Percentiles rank a stretch among this genome's conserved stretches.
Evolutionary conservation across 37 sponge, comb jelly and placozoan species (phyloP).

Genomic region (Halichondria panicea): DNA sequence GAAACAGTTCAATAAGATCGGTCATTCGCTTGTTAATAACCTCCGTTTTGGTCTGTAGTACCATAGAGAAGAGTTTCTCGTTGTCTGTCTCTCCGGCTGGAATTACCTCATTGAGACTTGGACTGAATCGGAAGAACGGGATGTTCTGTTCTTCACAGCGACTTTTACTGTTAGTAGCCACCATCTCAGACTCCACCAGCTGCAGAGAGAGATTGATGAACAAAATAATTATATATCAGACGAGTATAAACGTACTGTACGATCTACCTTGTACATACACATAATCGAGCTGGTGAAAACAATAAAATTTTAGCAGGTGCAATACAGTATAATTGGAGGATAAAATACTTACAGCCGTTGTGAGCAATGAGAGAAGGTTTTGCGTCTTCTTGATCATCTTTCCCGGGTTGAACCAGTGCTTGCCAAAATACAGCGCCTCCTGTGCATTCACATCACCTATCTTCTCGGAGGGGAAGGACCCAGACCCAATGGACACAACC

Average conservation of each 20-base stretch:
- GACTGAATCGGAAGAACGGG: constrained; percentile 53
- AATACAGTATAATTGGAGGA: too few relatives aligned
- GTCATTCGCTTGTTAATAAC: constrained; percentile 7
- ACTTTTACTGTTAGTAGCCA: constrained; percentile 22
- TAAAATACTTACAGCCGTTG: constrained; percentile 52
- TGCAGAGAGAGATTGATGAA: constrained; percentile 3
- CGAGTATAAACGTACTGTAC: background rate
- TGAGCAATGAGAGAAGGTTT: constrained; percentile 39
- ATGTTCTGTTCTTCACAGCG: constrained; percentile 42
- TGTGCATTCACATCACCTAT: constrained; percentile 53
- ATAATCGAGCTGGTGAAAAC: too few relatives aligned
- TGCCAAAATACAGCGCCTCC: constrained; percentile 51
- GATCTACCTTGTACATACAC: too few relatives aligned
- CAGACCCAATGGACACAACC: constrained; percentile 48
- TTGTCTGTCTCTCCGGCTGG: constrained; percentile 47
- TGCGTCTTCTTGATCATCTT: constrained; percentile 18
- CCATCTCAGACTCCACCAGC: constrained; percentile 47
- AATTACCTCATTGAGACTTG: constrained; percentile 28
- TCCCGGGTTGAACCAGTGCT: constrained; percentile 27
- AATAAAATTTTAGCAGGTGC: too few relatives aligned
- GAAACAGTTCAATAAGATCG: constrained; percentile 18
- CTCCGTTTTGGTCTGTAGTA: constrained; percentile 39
- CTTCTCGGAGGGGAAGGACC: constrained; percentile 38
- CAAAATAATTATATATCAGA: background rate
- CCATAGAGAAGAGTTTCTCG: constrained; percentile 33